Base-by-base conservation (phyloP, 2,888 invertebrate genomes). In the Cyrtodaria siliqua region DNA sequence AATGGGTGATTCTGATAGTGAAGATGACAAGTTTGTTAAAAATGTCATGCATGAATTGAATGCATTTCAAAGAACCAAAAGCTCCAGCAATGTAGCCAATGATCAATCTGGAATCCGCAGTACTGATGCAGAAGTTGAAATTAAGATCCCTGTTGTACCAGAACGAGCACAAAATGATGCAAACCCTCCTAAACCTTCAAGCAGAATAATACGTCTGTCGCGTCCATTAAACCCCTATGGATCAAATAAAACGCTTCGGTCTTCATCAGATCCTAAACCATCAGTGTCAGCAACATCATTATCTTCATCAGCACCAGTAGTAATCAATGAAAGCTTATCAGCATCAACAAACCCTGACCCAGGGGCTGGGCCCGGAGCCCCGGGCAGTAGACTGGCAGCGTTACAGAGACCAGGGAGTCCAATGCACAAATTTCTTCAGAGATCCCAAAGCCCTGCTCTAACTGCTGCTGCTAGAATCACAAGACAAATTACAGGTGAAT, bases 11-110 rank as follows among this genome's bases (percentile, higher is more conserved):
- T 67, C 77, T 49, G 73, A 72, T 44, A 49, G 42, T 23, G 79
- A 81, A 49, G 74, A 77, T 74, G 82, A 74, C 44, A 60, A 57
- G 40, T 79, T 82, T 77, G 79, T 79, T 14, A 70, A 86, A n/a
- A 78, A 84, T 80, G 78, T 86, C 14, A 68, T 80, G 49, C 49
- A 73, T 59, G 82, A 81, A 49, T 47, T 86, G 55, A 66, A 79
- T 29, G 79, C 84, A 9, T 84, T 86, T 61, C 78, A 86, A 52
- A 77, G 79, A 55, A 62, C 73, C 64, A 76, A 74, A 4, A 63
- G 67, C 26, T 57, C 64, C 38, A 50, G 53, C 66, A 61, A 53
- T 12, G 42, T 16, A 52, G 63, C 63, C 55, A 49, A 29, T 59
- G 71, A 56, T 16, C 44, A 9, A 44, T 9, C 44, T 20, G 20